Base-by-base conservation (phyloP, 2,113 vertebrate species). In the Empidonax alnorum region DNA sequence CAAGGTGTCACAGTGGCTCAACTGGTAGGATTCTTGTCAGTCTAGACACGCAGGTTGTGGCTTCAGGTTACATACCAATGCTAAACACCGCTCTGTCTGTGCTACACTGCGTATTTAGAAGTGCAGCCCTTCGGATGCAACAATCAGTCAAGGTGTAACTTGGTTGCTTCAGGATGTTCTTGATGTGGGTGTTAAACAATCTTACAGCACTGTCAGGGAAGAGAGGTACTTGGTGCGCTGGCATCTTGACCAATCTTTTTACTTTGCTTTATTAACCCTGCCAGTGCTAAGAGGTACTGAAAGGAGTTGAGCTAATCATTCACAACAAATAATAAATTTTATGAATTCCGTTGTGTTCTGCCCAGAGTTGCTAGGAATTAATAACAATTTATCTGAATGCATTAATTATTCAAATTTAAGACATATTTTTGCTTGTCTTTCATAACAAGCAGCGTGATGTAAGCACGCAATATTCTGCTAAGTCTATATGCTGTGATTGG, bases 1-100 rank as follows among this genome's bases (percentile, higher is more conserved):
- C 93, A 58, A 90, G 84, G 90, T 93, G 91, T 97, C 96, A 90
- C 74, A 84, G 94, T 77, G 80, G 66, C 94, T 96, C 94, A 84
- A 23, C 5, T 28, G 80, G 95, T 88, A 85, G 81, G 58, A 90
- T 69, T 90, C 53, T 96, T 94, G 91, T 90, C 92, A 94, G 89
- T 96, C 84, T 35, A 88, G 82, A 93, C 94, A 93, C 20, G 10
- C 85, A 90, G 69, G 72, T 78, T 83, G 81, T 76, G 84, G 52
- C 87, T 90, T 87, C 56, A 53, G 86, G 89, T 92, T 96, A 84
- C 88, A 3, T 4, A 65, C 61, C 67, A 37, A 55, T 4, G 67
- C 81, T 72, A 91, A 63, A 84, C 84, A 85, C 37, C 2, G 5
- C 90, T 76, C 52, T 11, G 63, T 10, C 87, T 18, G 44, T 21